Evolutionary conservation across 1,140 invertebrate species (phyloP), one percentile per base, ranked within the genome.

Genomic region (Caenorhabditis briggsae): DNA sequence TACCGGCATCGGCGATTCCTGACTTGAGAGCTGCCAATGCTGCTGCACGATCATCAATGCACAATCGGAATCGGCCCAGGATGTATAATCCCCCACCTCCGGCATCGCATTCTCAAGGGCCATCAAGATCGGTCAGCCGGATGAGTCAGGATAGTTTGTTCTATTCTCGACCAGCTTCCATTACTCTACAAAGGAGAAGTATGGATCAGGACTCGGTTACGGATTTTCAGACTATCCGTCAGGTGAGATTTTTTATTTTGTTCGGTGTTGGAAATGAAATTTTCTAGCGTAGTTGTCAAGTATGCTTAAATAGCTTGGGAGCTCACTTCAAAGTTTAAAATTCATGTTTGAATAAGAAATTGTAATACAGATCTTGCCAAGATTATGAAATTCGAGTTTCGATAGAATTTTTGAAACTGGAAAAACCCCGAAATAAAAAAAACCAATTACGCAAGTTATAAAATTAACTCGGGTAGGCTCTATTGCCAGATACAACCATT

Each of bases 1-100:
- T 90, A 18, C 91, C 90, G 2, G 86, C 92, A 14, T 88, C 91
- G 55, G 88, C 89, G 14, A 91, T 91, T 83, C 91, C 91, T 23
- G 91, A 91, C 12, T 70, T 91, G 12, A 56, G 91, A 41, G 89
- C 89, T 20, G 90, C 91, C 11, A 91, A 92, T 84, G 53, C 89
- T 20, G 91, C 89, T 16, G 83, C 65, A 25, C 48, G 89, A 82
- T 84, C 12, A 7, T 84, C 58, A 25, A 61, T 84, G 58, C 48
- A 85, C 50, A 85, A 55, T 46, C 1, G 61, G 48, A 70, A 70
- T 41, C 48, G 84, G 46, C 83, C 58, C 8, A 46, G 58, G 25
- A 53, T 58, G 48, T 50, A 61, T 18, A 50, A 53, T 65, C 83
- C 59, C 8, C 59, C 58, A 41, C 58, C 55, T 18, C 16, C 58